Conservation (phyloP, 2,113 vertebrate genomes). For the Typhlomys cinereus region DNA sequence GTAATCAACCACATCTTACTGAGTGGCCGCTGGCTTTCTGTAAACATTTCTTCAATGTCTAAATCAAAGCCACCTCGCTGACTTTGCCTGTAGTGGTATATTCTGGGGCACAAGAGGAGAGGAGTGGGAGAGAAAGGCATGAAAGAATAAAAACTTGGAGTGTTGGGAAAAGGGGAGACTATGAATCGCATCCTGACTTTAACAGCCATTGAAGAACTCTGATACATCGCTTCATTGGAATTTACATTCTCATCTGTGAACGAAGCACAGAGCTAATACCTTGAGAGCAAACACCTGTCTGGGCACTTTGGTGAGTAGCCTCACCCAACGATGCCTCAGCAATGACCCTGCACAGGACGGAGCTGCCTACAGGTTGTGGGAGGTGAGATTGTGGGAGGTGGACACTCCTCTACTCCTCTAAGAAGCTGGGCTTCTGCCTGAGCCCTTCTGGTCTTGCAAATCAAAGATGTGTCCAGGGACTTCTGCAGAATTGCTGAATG, state of each 20-base stretch:
- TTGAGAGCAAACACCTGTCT: not conserved
- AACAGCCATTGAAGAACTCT: not conserved
- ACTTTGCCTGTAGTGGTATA: not conserved
- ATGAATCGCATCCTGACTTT: not conserved
- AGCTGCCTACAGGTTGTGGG: not conserved
- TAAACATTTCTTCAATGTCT: conserved; percentile 22
- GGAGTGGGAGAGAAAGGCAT: not conserved
- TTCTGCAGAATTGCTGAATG: not conserved
- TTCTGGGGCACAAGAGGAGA: not conserved
- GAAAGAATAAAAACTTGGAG: not conserved
- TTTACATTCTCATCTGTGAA: conserved; percentile 44
- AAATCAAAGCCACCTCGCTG: not conserved
- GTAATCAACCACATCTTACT: conserved; percentile 11
- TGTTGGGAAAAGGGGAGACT: not conserved
- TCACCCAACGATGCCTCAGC: not conserved
- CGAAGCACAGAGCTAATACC: not conserved
- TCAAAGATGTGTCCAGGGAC: not conserved
- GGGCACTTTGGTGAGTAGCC: too few relatives aligned
- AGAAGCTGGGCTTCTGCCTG: not conserved
- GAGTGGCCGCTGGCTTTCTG: not conserved
- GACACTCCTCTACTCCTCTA: not conserved
- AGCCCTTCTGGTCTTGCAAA: not conserved
- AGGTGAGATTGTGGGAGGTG: not conserved
- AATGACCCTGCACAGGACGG: not conserved
- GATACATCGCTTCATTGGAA: not conserved